Evolutionary conservation across 2,797 vertebrate species (phyloP).

Genomic region (Chlorospingus semifuscus): DNA sequence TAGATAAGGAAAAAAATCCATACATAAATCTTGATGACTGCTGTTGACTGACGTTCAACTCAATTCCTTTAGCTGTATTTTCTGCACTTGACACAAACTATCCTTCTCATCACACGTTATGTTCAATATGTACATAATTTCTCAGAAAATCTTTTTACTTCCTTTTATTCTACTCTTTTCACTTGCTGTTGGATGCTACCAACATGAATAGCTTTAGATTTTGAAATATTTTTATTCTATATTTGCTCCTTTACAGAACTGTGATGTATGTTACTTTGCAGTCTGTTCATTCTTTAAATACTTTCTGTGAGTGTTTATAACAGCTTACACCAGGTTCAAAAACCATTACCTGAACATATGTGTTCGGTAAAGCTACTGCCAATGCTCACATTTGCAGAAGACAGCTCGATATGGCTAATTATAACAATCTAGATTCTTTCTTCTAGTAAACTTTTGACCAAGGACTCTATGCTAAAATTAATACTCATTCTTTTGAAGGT

Average conservation of each 20-base stretch:
- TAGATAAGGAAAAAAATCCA: background rate
- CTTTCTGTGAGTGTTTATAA: background rate
- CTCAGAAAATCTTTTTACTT: background rate
- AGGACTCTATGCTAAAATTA: background rate
- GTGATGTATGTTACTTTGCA: background rate
- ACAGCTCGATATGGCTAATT: background rate
- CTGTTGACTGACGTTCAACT: background rate
- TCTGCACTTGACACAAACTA: background rate
- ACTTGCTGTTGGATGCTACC: background rate
- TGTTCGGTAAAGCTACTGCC: background rate
- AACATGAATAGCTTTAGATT: background rate
- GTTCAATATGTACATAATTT: background rate
- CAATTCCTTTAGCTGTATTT: background rate
- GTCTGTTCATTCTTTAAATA: background rate
- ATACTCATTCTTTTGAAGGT: background rate
- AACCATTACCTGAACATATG: background rate
- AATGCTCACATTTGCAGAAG: background rate
- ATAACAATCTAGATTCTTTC: background rate
- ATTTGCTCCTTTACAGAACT: background rate
- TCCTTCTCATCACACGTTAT: background rate
- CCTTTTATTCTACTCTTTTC: background rate
- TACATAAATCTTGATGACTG: background rate
- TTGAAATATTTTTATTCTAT: background rate
- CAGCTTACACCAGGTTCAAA: background rate
- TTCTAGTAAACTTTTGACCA: background rate